These are phyloP conservation scores for Philopotamus ludificatus DNA, from an alignment of 1,140 invertebrate species.

Conservation along the genomic window DNA sequence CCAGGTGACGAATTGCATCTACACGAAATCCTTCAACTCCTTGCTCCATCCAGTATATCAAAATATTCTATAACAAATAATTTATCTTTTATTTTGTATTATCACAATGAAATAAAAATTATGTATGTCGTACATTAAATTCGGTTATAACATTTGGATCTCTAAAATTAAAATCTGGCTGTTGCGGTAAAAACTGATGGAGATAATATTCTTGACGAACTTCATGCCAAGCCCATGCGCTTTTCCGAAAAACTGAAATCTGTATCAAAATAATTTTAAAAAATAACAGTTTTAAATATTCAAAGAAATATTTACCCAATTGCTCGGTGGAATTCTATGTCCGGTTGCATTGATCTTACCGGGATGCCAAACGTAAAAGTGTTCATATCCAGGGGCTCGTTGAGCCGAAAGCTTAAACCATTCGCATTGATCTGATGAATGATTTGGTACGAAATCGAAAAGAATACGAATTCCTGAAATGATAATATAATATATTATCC, in stretches of 20 bases:
- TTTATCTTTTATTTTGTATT: neutral
- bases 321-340: conserved; percentile 42
- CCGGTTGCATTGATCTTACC: conserved; percentile 32
- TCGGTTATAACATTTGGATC: conserved; percentile 58
- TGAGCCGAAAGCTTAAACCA: too few species aligned
- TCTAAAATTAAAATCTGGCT: conserved; percentile 66
- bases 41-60: neutral
- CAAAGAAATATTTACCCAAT: conserved; percentile 49
- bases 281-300: too few species aligned
- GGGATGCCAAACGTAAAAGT: too few species aligned
- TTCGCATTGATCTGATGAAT: too few species aligned
- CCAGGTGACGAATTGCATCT: too few species aligned
- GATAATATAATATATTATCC: too few species aligned
- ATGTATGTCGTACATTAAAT: conserved; percentile 48
- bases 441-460: too few species aligned
- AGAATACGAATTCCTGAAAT: too few species aligned
- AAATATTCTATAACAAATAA: too few species aligned
- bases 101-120: neutral
- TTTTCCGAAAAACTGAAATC: conserved; percentile 39
- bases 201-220: conserved; percentile 54
- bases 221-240: conserved; percentile 55
- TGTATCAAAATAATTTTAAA: too few species aligned
- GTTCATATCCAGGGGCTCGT: too few species aligned
- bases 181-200: conserved; percentile 57
- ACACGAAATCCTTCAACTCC: too few species aligned